Percentiles rank a stretch among this genome's conserved stretches.
Evolutionary conservation across 1,140 invertebrate genomes (phyloP).

Genomic region (Lerema accius): DNA sequence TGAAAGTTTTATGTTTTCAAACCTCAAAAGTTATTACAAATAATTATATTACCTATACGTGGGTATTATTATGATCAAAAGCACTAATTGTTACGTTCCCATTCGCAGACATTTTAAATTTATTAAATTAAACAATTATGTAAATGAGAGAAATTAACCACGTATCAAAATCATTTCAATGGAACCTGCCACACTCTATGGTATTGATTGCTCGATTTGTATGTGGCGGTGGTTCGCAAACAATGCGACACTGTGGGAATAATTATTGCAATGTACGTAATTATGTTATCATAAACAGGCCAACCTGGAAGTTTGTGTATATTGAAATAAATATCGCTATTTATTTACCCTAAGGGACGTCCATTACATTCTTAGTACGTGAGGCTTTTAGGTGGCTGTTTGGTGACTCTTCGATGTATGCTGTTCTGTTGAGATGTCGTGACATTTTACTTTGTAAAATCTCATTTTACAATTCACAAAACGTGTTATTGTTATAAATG

Average conservation of each 20-base stretch:
- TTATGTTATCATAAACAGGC: background rate
- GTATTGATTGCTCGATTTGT: conserved; percentile 5
- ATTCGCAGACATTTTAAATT: background rate
- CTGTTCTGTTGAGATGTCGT: too few species aligned
- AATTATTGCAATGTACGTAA: background rate
- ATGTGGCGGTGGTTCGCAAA: background rate
- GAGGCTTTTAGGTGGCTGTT: too few species aligned
- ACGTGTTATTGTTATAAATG: too few species aligned
- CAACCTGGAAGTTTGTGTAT: background rate
- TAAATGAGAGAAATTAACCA: conserved; percentile 1
- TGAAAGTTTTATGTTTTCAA: too few species aligned
- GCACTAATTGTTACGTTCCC: background rate
- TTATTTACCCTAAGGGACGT: too few species aligned
- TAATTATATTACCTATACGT: too few species aligned
- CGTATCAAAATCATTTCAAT: conserved; percentile 3
- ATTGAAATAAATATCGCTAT: background rate
- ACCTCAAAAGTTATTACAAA: too few species aligned
- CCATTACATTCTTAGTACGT: too few species aligned
- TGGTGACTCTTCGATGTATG: too few species aligned
- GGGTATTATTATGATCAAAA: background rate
- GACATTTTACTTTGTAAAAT: too few species aligned
- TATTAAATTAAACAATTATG: conserved; percentile 11
- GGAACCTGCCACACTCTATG: background rate
- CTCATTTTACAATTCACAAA: too few species aligned
- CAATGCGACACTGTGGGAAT: background rate